Percentiles rank a stretch among this genome's conserved stretches.
Evolutionary conservation across 1,140 invertebrate genomes (phyloP).

Genomic region (Penaeus indicus): DNA sequence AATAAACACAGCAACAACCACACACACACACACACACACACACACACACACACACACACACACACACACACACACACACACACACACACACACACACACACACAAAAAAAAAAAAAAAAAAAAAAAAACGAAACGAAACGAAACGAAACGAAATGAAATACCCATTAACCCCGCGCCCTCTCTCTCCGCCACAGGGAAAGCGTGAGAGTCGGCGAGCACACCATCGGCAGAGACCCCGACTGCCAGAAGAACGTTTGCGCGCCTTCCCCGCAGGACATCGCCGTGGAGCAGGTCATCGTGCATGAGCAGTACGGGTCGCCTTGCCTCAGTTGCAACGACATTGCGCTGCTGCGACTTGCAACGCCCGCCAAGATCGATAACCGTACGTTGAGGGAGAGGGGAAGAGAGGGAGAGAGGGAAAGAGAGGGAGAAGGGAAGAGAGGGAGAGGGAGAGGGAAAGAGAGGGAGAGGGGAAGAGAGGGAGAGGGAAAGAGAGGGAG

Average conservation of each 20-base stretch:
- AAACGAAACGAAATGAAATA: neutral
- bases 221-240: neutral
- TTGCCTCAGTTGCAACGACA: slow-evolving; percentile 17
- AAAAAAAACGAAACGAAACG: no score
- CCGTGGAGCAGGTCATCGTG: neutral
- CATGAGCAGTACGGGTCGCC: neutral
- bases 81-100: no score
- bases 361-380: neutral
- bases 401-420: no score
- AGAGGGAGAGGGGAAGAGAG: no score
- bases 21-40: no score
- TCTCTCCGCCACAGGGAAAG: neutral
- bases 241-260: neutral
- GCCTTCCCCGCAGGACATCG: neutral
- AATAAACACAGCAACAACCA: no score
- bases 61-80: no score
- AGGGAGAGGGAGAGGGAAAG: no score
- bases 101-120: no score
- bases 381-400: neutral
- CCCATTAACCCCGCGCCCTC: neutral
- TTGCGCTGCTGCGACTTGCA: neutral
- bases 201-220: neutral
- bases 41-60: no score
- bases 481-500: no score
- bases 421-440: no score